These are phyloP conservation scores for Lagenorhynchus albirostris DNA, from an alignment of 2,113 vertebrate species.

Conservation along the genomic window DNA sequence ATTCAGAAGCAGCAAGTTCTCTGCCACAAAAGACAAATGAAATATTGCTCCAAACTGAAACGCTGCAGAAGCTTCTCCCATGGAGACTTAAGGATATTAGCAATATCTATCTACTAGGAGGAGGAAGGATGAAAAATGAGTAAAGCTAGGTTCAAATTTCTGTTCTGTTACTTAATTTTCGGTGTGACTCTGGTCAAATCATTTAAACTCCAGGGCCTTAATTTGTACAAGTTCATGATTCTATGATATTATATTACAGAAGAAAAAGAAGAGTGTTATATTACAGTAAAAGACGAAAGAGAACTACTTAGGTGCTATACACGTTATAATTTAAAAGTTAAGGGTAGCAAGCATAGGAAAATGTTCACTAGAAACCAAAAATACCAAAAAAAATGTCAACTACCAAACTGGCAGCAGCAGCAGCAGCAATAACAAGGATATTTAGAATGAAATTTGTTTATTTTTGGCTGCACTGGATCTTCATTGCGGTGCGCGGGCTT, in stretches of 20 bases:
- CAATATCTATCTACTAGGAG: not conserved
- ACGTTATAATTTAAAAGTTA: not conserved
- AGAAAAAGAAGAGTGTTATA: not conserved
- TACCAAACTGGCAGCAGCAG: not conserved
- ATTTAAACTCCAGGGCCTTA: not conserved
- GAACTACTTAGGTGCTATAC: not conserved
- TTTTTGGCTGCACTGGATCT: no score
- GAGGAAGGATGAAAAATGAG: not conserved
- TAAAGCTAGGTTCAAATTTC: not conserved
- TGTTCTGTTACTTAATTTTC: not conserved
- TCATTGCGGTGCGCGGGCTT: not conserved
- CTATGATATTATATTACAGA: not conserved
- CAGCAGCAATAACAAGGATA: not conserved
- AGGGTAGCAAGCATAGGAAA: not conserved
- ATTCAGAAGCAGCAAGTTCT: not conserved
- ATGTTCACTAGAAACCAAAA: conserved; percentile 14
- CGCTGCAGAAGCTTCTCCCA: not conserved
- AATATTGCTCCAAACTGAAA: not conserved
- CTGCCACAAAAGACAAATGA: not conserved
- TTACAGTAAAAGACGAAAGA: not conserved
- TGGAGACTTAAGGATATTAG: not conserved
- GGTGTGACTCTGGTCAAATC: not conserved
- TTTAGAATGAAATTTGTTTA: not conserved
- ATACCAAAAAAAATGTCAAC: not conserved
- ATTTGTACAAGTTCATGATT: not conserved